Evolutionary conservation across 2,113 vertebrate species (phyloP).

Genomic region (Stegastes partitus): DNA sequence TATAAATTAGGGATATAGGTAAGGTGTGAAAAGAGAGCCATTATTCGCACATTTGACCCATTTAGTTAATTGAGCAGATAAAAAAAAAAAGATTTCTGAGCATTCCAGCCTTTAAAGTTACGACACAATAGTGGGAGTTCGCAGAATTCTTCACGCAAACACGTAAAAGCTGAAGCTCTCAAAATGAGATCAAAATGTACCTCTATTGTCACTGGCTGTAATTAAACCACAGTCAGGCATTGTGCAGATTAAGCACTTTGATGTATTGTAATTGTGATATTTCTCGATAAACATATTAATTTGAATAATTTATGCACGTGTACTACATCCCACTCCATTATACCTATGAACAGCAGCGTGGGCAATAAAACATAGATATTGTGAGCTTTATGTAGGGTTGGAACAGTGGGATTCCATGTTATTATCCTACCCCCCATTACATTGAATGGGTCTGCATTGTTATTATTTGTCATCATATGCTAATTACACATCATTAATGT

Average conservation of each 20-base stretch:
- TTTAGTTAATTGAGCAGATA: conserved; percentile 13
- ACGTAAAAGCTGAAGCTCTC: conserved; percentile 2
- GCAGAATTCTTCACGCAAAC: conserved; percentile 8
- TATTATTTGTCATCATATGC: conserved; percentile 96
- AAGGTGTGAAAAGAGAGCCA: conserved; percentile 28
- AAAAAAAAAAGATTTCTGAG: conserved; percentile 1
- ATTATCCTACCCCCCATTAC: conserved; percentile 93
- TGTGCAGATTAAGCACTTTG: conserved; percentile 79
- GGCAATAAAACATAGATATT: conserved; percentile 83
- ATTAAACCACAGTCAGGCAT: conserved; percentile 70
- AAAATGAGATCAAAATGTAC: conserved; percentile 54
- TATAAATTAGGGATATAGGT: conserved; percentile 49
- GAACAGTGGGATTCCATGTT: conserved; percentile 91
- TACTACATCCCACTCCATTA: conserved; percentile 77
- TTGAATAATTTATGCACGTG: conserved; percentile 85
- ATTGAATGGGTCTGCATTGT: conserved; percentile 90
- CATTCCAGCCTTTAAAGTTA: not conserved
- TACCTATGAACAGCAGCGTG: conserved; percentile 81
- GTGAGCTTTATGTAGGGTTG: conserved; percentile 81
- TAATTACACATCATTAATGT: conserved; percentile 98
- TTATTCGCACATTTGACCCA: conserved; percentile 31
- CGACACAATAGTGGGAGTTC: not conserved
- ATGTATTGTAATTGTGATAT: conserved; percentile 76
- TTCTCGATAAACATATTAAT: conserved; percentile 79
- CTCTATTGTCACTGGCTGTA: conserved; percentile 22